A percentile compares a stretch with the other conserved stretches of the same genome.
Evolutionary conservation across 2,888 invertebrate genomes (phyloP).

Genomic region (Eristalis pertinax): DNA sequence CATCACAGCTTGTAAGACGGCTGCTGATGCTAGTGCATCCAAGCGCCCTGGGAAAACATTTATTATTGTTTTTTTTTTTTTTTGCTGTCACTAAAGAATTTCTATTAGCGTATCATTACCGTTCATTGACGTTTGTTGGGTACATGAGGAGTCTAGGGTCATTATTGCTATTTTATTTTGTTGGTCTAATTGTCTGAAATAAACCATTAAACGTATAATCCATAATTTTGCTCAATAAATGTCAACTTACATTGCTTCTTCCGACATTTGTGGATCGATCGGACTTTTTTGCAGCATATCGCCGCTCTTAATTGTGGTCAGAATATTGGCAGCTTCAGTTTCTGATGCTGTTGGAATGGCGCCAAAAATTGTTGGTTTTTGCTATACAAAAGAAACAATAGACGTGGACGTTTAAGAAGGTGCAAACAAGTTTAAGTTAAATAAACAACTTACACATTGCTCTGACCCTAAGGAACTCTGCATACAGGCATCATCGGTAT

Average conservation of each 20-base stretch:
- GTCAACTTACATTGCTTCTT: conserved; percentile 45
- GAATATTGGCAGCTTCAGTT: conserved; percentile 79
- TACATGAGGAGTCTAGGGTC: conserved; percentile 29
- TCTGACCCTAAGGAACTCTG: conserved; percentile 18
- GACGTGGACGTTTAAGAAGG: too few species aligned
- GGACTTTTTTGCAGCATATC: conserved; percentile 73
- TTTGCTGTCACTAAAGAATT: background rate
- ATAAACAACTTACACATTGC: background rate
- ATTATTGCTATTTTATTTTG: conserved; percentile 46
- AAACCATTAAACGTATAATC: background rate
- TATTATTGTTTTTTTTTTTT: too few species aligned
- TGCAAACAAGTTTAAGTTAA: too few species aligned
- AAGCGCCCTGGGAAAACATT: conserved; percentile 74
- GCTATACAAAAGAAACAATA: background rate
- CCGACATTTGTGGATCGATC: conserved; percentile 15
- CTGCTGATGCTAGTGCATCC: conserved; percentile 79
- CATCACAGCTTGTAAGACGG: conserved; percentile 78
- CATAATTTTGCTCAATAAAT: background rate
- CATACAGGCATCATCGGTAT: conserved; percentile 57
- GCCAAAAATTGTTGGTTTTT: conserved; percentile 44
- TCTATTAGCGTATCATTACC: conserved; percentile 17
- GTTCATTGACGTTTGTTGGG: conserved; percentile 45
- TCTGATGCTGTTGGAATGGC: conserved; percentile 76
- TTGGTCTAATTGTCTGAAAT: conserved; percentile 38
- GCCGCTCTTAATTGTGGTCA: conserved; percentile 79